These are phyloP conservation scores for Xylocampa areola DNA, from an alignment of 2,888 invertebrate genomes.

Conservation along the genomic window DNA sequence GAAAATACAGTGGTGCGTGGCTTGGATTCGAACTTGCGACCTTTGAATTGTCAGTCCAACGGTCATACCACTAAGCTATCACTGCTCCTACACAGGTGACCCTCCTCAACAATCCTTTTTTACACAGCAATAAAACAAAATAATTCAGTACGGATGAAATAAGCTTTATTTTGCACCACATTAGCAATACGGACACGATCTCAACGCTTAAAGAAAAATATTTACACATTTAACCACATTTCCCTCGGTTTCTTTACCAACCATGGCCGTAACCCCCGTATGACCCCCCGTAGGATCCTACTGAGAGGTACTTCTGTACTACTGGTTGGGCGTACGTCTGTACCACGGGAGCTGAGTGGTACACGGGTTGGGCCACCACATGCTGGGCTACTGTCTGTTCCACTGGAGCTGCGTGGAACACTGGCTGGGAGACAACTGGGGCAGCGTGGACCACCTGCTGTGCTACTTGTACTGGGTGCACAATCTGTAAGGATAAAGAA, in stretches of 20 bases:
- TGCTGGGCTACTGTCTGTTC: slow-evolving; percentile 63
- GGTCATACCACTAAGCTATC: too few relatives aligned
- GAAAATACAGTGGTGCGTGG: too few relatives aligned
- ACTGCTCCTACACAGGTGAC: too few relatives aligned
- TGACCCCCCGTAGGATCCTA: slow-evolving; percentile 60
- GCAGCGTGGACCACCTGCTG: slow-evolving; percentile 60
- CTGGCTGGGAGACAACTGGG: slow-evolving; percentile 50
- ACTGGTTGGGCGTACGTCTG: slow-evolving; percentile 74
- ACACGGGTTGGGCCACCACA: slow-evolving; percentile 68
- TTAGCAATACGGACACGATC: slow-evolving; percentile 79
- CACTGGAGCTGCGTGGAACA: slow-evolving; percentile 55
- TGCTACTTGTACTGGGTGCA: slow-evolving; percentile 68
- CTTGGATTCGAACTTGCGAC: too few relatives aligned
- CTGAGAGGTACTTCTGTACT: slow-evolving; percentile 65
- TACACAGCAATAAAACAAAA: slow-evolving; percentile 49
- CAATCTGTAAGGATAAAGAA: slow-evolving; percentile 60
- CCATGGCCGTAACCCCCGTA: slow-evolving; percentile 72
- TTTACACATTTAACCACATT: slow-evolving; percentile 58
- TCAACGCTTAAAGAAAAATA: slow-evolving; percentile 77
- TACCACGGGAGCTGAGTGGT: slow-evolving; percentile 67
- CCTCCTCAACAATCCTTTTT: too few relatives aligned
- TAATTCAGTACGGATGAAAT: slow-evolving; percentile 69
- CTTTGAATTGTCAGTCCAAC: too few relatives aligned
- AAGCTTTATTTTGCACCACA: slow-evolving; percentile 77
- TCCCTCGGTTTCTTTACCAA: slow-evolving; percentile 74